These are phyloP conservation scores for Apodemia duryi DNA, from an alignment of 2,888 invertebrate genomes.

Conservation along the genomic window DNA sequence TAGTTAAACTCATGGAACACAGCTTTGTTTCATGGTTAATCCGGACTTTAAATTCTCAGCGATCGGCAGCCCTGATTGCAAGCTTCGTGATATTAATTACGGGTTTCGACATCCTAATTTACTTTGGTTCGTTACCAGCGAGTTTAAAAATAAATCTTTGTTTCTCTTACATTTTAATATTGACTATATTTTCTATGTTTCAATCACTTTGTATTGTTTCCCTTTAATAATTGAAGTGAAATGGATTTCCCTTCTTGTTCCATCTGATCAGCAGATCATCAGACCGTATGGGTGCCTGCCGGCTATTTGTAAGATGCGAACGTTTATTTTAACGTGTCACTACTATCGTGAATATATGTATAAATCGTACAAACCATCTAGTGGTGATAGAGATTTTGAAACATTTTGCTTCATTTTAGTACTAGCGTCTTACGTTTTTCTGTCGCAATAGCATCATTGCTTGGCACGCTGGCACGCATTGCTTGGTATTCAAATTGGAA, in stretches of 20 bases:
- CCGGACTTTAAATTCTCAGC: constrained; percentile 19
- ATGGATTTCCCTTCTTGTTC: too few relatives aligned
- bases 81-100: constrained; percentile 27
- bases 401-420: too few relatives aligned
- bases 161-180: background rate
- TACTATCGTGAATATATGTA: too few relatives aligned
- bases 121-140: constrained; percentile 25
- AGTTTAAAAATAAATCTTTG: background rate
- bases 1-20: too few relatives aligned
- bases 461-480: background rate
- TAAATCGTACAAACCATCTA: too few relatives aligned
- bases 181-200: background rate
- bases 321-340: too few relatives aligned
- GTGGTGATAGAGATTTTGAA: too few relatives aligned
- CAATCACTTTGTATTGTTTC: background rate
- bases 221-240: too few relatives aligned
- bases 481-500: too few relatives aligned
- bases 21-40: background rate
- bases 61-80: constrained; percentile 3
- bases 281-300: too few relatives aligned
- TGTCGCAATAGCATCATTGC: background rate
- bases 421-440: background rate
- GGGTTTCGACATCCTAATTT: constrained; percentile 25
- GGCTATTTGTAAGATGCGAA: too few relatives aligned
- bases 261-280: too few relatives aligned